Conservation (phyloP, 2,797 vertebrate genomes). For the Anguilla anguilla region DNA sequence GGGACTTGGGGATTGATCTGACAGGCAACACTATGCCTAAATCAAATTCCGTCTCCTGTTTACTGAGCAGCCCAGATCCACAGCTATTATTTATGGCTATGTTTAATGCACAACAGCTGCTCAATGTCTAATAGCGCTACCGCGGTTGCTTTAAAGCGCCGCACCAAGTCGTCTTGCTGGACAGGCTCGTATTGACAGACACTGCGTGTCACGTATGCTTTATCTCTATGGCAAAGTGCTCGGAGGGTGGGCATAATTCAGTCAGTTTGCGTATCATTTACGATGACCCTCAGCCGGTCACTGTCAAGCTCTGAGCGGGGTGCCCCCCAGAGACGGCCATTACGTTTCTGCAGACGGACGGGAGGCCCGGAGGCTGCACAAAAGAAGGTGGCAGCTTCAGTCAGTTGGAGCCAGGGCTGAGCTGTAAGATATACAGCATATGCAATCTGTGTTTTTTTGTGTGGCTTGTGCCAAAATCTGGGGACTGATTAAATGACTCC, state of each 20-base stretch:
- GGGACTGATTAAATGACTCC: constrained; percentile 52
- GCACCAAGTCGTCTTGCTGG: neutral
- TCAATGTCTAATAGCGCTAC: neutral
- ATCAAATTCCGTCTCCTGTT: neutral
- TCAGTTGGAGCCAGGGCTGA: constrained; percentile 18
- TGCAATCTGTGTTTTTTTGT: constrained; percentile 38
- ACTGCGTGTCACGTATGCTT: neutral
- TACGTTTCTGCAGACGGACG: neutral
- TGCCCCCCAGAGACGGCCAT: neutral
- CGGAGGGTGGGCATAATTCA: constrained; percentile 20
- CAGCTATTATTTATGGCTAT: constrained; percentile 12
- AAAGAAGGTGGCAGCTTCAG: neutral
- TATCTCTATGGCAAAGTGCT: constrained; percentile 4
- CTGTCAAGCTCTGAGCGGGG: neutral
- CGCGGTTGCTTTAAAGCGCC: neutral
- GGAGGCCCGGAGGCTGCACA: neutral
- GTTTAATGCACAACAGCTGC: constrained; percentile 11
- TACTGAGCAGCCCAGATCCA: neutral
- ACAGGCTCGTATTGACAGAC: constrained; percentile 7
- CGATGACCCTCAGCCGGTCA: neutral
- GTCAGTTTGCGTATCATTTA: constrained; percentile 17
- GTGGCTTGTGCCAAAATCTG: constrained; percentile 33
- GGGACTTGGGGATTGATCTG: constrained; percentile 7
- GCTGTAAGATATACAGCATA: constrained; percentile 34
- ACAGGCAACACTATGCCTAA: constrained; percentile 1